Evolutionary conservation across 2,888 invertebrate genomes (phyloP).

Genomic region (Drosophila aldrichi): DNA sequence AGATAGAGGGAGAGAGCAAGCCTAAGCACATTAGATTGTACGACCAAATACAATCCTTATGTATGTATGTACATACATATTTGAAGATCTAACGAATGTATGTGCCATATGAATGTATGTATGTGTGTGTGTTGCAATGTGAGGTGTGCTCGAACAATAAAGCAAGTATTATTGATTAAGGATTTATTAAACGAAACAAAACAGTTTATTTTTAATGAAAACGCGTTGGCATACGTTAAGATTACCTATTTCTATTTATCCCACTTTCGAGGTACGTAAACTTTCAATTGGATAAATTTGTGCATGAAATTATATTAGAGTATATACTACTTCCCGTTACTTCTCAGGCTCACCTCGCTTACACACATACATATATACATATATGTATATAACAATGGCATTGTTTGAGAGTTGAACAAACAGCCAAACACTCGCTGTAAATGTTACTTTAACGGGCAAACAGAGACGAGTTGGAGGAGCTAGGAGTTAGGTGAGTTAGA

Average conservation of each 20-base stretch:
- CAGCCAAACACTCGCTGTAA: slow-evolving; percentile 37
- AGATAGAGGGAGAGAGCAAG: neutral
- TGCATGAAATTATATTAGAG: too few relatives aligned
- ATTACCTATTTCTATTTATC: too few relatives aligned
- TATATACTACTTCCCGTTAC: neutral
- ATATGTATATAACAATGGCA: slow-evolving; percentile 21
- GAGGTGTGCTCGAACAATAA: slow-evolving; percentile 14
- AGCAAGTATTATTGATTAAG: too few relatives aligned
- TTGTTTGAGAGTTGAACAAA: slow-evolving; percentile 55
- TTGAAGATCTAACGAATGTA: slow-evolving; percentile 20
- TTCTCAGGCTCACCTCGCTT: slow-evolving; percentile 21
- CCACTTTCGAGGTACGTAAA: too few relatives aligned
- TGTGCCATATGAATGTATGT: neutral
- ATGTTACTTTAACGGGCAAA: slow-evolving; percentile 31
- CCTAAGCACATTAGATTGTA: slow-evolving; percentile 27
- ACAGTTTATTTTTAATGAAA: too few relatives aligned
- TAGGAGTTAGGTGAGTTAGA: neutral
- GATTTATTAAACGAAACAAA: too few relatives aligned
- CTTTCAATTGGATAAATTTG: too few relatives aligned
- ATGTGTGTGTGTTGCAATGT: neutral
- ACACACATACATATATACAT: too few relatives aligned
- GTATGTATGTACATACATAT: neutral
- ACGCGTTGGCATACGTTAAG: too few relatives aligned
- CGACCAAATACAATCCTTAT: slow-evolving; percentile 19
- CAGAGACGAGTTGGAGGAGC: slow-evolving; percentile 4